These are phyloP conservation scores for Octomys mimax DNA, from an alignment of 2,797 vertebrate genomes.

Conservation along the genomic window DNA sequence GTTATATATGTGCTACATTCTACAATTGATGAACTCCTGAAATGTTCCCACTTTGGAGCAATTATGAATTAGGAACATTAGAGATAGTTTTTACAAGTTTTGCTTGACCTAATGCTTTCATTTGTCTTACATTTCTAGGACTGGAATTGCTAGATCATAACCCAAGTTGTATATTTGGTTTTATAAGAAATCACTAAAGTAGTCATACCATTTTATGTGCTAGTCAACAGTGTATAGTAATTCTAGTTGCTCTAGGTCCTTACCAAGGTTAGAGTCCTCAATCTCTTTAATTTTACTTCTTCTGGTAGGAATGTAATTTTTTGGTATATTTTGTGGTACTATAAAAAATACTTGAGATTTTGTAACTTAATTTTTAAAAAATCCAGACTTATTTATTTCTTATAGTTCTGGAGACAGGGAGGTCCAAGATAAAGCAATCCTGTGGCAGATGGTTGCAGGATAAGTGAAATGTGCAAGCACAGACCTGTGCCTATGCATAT, in stretches of 20 bases:
- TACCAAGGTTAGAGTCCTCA: background rate
- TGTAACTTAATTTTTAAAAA: background rate
- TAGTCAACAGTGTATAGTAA: background rate
- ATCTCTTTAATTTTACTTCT: background rate
- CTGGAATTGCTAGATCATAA: background rate
- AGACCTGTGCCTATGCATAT: background rate
- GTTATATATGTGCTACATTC: background rate
- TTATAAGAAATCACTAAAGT: background rate
- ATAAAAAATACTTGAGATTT: background rate
- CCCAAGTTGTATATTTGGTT: background rate
- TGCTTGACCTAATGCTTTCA: background rate
- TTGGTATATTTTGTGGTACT: background rate
- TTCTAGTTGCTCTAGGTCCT: background rate
- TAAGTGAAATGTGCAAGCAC: background rate
- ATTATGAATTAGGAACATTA: background rate
- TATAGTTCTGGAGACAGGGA: background rate
- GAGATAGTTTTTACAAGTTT: background rate
- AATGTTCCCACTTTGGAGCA: background rate
- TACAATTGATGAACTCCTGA: background rate
- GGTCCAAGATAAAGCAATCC: background rate
- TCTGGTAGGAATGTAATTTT: background rate
- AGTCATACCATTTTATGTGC: background rate
- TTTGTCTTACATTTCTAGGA: background rate
- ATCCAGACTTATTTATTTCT: background rate
- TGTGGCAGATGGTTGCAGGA: background rate